Evolutionary conservation across 2,113 vertebrate species (phyloP), one percentile per base, ranked within the genome.

Genomic region (Hippocampus barbouri): DNA sequence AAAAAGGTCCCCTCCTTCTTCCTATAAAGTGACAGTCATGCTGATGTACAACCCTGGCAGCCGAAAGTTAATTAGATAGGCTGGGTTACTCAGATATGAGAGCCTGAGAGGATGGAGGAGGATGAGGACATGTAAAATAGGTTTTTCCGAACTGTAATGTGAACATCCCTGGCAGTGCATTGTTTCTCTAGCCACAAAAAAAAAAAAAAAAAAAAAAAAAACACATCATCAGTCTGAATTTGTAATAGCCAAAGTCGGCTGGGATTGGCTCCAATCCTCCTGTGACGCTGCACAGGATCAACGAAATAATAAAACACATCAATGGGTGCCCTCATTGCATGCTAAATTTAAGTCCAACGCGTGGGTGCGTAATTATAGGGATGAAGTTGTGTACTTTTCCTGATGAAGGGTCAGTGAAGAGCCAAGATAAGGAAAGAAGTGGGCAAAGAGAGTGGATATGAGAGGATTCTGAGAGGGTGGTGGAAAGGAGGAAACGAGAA

Each of bases 1-100:
- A 77, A 78, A 85, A 83, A 77, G 15, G 62, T 72, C 34, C 68
- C 34, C 41, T 69, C 69, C 74, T 72, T 73, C 68, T 80, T 63
- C 69, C 66, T 75, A 69, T 80, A 76, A 85, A 89, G 74, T 91
- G 90, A 90, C 88, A 89, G 86, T 79, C 84, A 79, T 79, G 76
- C 78, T 92, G 90, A 92, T 92, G 85, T 89, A 92, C 90, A 89
- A 89, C 88, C 87, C 77, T 59, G 75, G 77, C 80, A 86, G 78
- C 84, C 80, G 80, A 86, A 90, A 92, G 90, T 92, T 92, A 92
- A 93, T 92, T 90, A 92, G 90, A 91, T 84, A 87, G 83, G 85
- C 86, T 74, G 87, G 73, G 85, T 84, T 88, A 89, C 87, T 86
- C 83, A 87, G 72, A 85, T 73, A 88, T 87, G 82, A 82, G 80